Percentiles rank a stretch among this genome's conserved stretches.
These are phyloP conservation scores for Helicolenus hilgendorfi DNA, from an alignment of 2,797 vertebrate species.

Conservation along the genomic window DNA sequence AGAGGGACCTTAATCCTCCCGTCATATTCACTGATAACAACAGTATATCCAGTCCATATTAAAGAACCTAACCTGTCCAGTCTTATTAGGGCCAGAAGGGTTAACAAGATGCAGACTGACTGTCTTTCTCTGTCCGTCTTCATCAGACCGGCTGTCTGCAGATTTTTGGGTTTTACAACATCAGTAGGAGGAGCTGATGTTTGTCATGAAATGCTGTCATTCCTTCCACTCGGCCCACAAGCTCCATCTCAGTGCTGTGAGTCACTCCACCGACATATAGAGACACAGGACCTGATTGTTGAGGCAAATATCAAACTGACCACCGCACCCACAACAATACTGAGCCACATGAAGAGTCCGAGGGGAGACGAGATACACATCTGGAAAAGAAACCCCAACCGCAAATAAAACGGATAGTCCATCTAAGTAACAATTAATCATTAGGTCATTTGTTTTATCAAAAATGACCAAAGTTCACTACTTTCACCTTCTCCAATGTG, in stretches of 20 bases:
- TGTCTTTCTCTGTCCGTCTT: not conserved
- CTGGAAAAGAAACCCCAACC: not conserved
- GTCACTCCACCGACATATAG: constrained; percentile 69
- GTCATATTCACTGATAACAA: not conserved
- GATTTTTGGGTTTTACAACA: not conserved
- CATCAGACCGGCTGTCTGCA: not conserved
- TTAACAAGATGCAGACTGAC: not conserved
- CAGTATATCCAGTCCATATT: not conserved
- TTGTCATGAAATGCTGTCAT: constrained; percentile 45
- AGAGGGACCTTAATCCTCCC: not conserved
- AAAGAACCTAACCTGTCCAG: not conserved
- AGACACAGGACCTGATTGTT: constrained; percentile 81
- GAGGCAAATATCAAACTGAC: constrained; percentile 62
- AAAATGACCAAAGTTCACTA: not conserved
- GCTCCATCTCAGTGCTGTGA: constrained; percentile 50
- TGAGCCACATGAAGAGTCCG: not conserved
- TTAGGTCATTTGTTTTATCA: not conserved
- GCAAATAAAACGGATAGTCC: not conserved
- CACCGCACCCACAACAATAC: constrained; percentile 36
- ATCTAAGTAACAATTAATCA: too few relatives aligned
- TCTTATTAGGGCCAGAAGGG: not conserved
- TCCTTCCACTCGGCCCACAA: constrained; percentile 82
- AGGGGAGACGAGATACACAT: not conserved
- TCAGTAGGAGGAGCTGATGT: constrained; percentile 32
- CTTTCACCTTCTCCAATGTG: not conserved